These are phyloP conservation scores for Microtus ochrogaster DNA, from an alignment of 2,113 vertebrate species.

Conservation along the genomic window DNA sequence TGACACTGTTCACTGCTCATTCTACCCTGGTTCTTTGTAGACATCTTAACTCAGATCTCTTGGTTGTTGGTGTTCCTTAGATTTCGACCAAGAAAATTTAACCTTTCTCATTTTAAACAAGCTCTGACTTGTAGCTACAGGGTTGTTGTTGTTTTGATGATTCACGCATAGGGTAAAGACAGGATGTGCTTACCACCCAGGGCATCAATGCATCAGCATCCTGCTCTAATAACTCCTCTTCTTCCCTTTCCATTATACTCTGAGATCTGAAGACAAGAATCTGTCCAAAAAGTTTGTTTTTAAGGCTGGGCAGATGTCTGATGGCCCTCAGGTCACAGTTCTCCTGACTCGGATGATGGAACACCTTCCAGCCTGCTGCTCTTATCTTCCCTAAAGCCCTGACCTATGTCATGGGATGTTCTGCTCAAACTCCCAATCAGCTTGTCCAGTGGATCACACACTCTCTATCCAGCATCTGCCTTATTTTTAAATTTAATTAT, in stretches of 20 bases:
- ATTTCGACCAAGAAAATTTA: background rate
- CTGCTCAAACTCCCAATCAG: background rate
- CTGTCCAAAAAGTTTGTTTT: background rate
- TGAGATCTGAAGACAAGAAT: background rate
- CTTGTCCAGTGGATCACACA: background rate
- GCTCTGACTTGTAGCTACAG: background rate
- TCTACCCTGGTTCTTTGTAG: background rate
- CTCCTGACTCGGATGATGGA: background rate
- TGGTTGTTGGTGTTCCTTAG: background rate
- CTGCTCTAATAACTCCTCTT: background rate
- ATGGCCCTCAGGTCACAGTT: background rate
- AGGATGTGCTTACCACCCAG: background rate
- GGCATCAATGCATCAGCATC: background rate
- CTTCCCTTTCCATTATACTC: too few relatives aligned
- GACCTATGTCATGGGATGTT: background rate
- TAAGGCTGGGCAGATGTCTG: background rate
- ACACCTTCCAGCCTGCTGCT: background rate
- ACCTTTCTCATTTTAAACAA: background rate
- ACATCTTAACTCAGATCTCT: background rate
- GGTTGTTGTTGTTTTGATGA: background rate
- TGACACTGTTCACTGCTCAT: background rate
- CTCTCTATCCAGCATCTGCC: background rate
- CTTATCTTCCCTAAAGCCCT: background rate
- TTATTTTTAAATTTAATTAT: constrained; percentile 8
- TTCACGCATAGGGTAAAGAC: background rate